Conservation (phyloP, 2,113 vertebrate species). For the Halichoerus grypus region DNA sequence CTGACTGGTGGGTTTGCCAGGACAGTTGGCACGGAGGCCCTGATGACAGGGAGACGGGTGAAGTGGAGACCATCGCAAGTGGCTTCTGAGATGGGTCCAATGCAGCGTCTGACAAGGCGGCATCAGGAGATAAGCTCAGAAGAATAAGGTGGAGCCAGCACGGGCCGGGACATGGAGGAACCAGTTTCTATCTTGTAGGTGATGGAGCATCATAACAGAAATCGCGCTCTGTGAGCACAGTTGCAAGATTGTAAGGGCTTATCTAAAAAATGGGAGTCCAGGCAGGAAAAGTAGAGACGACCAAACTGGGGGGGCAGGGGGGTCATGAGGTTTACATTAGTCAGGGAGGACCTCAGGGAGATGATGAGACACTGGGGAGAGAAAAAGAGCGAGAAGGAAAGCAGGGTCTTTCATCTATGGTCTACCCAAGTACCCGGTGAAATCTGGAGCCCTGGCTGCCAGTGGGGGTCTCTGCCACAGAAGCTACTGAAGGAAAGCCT, state of each 20-base stretch:
- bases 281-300: neutral
- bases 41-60: neutral
- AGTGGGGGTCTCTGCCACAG: neutral
- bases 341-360: neutral
- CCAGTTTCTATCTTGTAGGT: neutral
- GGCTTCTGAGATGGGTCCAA: neutral
- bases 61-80: neutral
- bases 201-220: accelerated
- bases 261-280: neutral
- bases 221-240: accelerated
- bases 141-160: neutral
- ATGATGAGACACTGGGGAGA: neutral
- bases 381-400: neutral
- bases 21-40: neutral
- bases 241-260: too few species aligned
- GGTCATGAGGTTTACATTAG: neutral
- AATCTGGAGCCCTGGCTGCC: neutral
- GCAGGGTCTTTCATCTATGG: neutral
- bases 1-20: neutral
- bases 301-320: too few species aligned
- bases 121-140: neutral
- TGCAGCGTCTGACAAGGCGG: accelerated
- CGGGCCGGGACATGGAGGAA: neutral
- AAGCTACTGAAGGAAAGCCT: neutral
- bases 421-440: neutral